Evolutionary conservation across 2,888 invertebrate species (phyloP).

Genomic region (Phaonia tiefii): DNA sequence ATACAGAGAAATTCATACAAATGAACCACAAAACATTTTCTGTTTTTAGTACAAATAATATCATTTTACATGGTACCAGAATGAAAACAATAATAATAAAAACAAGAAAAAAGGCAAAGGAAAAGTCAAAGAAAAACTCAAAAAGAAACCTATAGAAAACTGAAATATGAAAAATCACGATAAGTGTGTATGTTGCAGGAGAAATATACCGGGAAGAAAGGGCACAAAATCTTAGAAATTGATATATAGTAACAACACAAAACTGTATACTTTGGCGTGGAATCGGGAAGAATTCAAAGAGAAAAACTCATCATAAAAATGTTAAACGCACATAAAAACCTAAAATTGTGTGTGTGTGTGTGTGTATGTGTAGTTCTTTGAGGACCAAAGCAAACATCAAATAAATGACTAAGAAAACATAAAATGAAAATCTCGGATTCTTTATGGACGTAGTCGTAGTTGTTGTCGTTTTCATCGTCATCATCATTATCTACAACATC

Average conservation of each 20-base stretch:
- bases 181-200: neutral
- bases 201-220: constrained; percentile 8
- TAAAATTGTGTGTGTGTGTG: neutral
- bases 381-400: constrained; percentile 65
- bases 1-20: constrained; percentile 15
- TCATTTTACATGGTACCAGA: constrained; percentile 56
- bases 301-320: constrained; percentile 36
- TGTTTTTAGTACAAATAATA: constrained; percentile 65
- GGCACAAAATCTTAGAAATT: constrained; percentile 3
- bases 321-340: constrained; percentile 9
- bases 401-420: constrained; percentile 62
- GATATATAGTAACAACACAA: neutral
- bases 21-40: constrained; percentile 33
- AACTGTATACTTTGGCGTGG: too few relatives aligned
- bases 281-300: neutral
- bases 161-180: constrained; percentile 9
- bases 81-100: neutral
- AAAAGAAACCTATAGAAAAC: neutral
- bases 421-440: constrained; percentile 49
- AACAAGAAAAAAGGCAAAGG: constrained; percentile 10
- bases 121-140: constrained; percentile 2
- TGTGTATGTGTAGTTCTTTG: constrained; percentile 38
- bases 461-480: neutral
- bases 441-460: neutral
- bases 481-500: too few relatives aligned